Evolutionary conservation across 2,888 invertebrate species (phyloP), one percentile per base, ranked within the genome.

Genomic region (Spatulosminthurus flaviceps): DNA sequence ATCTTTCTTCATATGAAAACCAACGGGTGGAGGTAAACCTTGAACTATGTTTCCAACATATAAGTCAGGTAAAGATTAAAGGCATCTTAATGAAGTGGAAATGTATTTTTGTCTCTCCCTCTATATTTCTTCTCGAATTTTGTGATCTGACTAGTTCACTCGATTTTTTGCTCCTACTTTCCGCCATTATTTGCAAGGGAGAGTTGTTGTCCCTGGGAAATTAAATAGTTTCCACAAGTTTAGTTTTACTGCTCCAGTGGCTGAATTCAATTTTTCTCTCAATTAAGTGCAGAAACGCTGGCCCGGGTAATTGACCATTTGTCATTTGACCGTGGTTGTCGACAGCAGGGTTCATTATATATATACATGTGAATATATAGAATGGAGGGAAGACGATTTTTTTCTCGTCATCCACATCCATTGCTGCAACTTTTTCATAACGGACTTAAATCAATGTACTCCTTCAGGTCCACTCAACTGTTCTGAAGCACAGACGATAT

Each of bases 281-380:
- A 74, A 74, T 74, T 74, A 74, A 72, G 51, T 72, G 72, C 72
- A 72, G 72, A 51, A 26, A 72, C 21, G 60, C 34, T n/a, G 60
- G 74, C 29, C n/a, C 51, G 74, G 61, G 74, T 74, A 74, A 74
- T 74, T 61, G 74, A 74, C 74, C 74, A 74, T 74, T 74, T 74
- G 74, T 74, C 74, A 74, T 74, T 60, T 74, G 74, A 74, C 74
- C 74, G 51, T 61, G 51, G 51, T 51, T 51, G 74, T 74, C 74
- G 74, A n/a, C 61, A 60, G 29, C 74, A 74, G 74, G 74, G 74
- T 74, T 51, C 26, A 74, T 16, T 26, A 19, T 22, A 21, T 19
- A 19, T 19, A 72, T 21, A 72, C 28, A 13, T 67, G n/a, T 24
- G 24, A 13, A 2, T 64, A 24, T 13, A 64, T 11, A 29, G 26